These are phyloP conservation scores for Thalpophila matura DNA, from an alignment of 2,888 invertebrate genomes.

Conservation along the genomic window DNA sequence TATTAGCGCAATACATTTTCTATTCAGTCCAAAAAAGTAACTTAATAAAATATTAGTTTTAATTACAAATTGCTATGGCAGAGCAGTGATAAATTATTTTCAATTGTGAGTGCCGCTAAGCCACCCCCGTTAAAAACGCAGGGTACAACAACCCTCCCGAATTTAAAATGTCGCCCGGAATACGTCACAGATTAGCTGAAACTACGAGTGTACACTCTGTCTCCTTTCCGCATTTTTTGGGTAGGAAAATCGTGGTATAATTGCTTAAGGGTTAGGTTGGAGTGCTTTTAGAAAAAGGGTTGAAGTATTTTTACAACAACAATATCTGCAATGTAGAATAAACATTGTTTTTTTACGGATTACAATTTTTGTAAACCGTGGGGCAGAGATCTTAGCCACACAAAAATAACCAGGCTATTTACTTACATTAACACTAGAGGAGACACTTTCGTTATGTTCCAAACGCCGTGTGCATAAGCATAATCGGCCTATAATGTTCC, in stretches of 20 bases:
- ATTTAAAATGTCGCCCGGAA: slow-evolving; percentile 55
- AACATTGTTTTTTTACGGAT: too few relatives aligned
- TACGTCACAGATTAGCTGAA: slow-evolving; percentile 54
- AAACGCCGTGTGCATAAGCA: too few relatives aligned
- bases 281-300: slow-evolving; percentile 5
- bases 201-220: slow-evolving; percentile 39
- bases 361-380: too few relatives aligned
- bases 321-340: too few relatives aligned
- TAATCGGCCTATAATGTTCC: too few relatives aligned
- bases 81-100: slow-evolving; percentile 52
- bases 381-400: too few relatives aligned
- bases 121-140: slow-evolving; percentile 44
- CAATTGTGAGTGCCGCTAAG: slow-evolving; percentile 33
- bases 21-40: too few relatives aligned
- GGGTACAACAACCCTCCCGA: slow-evolving; percentile 43
- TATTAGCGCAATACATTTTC: too few relatives aligned
- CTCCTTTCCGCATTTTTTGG: slow-evolving; percentile 27
- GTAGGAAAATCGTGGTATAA: slow-evolving; percentile 19
- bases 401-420: too few relatives aligned
- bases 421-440: too few relatives aligned
- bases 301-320: too few relatives aligned
- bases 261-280: slow-evolving; percentile 8
- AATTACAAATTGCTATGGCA: slow-evolving; percentile 35
- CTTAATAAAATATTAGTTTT: slow-evolving; percentile 42
- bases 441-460: too few relatives aligned